Conservation (phyloP, 2,113 vertebrate genomes). For the Oryzias woworae region DNA sequence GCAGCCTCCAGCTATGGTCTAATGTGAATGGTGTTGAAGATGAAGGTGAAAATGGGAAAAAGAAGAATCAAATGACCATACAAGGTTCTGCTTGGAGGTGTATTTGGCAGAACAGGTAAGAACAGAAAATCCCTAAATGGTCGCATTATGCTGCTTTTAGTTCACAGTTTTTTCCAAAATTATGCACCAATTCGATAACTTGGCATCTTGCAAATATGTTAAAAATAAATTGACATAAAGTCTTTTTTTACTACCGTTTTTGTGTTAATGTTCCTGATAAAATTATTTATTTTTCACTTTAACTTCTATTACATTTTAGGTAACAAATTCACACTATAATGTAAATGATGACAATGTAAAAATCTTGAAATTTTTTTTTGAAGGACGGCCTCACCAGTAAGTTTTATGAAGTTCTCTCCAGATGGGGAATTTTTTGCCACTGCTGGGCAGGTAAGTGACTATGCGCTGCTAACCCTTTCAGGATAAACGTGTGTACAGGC, state of each 20-base stretch:
- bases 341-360: not conserved
- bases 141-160: not conserved
- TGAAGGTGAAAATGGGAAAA: constrained; percentile 66
- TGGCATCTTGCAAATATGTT: not conserved
- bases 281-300: not conserved
- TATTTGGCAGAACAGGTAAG: constrained; percentile 97
- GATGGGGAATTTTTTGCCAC: constrained; percentile 98
- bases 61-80: constrained; percentile 28
- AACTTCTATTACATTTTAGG: not conserved
- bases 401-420: constrained; percentile 94
- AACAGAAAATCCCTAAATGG: not conserved
- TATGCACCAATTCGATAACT: not conserved
- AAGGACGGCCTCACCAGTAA: constrained; percentile 90
- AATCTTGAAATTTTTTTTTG: constrained; percentile 3
- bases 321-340: not conserved
- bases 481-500: not conserved
- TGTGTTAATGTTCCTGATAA: not conserved
- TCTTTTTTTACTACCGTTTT: not conserved
- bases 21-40: constrained; percentile 60
- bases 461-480: not conserved
- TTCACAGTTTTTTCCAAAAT: not conserved
- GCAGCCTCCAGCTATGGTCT: constrained; percentile 90
- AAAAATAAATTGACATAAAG: too few relatives aligned
- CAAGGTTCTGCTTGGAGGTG: constrained; percentile 82
- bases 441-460: constrained; percentile 85